Evolutionary conservation across 2,797 vertebrate species (phyloP).

Genomic region (Gallinago nigripennis): DNA sequence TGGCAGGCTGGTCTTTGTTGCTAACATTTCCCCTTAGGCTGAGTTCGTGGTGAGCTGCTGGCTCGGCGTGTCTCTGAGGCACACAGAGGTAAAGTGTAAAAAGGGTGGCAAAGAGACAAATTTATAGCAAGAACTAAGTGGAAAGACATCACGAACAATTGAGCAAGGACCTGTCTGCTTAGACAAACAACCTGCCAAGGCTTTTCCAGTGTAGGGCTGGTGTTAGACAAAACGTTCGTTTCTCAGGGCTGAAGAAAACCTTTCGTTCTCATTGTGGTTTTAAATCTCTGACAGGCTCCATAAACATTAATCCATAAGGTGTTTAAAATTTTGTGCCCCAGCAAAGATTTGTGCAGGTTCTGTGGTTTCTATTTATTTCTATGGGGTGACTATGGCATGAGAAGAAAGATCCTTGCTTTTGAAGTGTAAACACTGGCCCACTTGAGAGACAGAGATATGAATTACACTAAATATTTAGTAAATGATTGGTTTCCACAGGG

Average conservation of each 20-base stretch:
- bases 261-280: constrained; percentile 27
- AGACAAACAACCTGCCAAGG: constrained; percentile 36
- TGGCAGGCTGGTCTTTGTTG: constrained; percentile 33
- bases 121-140: constrained; percentile 27
- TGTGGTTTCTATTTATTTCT: constrained; percentile 38
- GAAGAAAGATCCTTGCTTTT: constrained; percentile 35
- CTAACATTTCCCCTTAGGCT: constrained; percentile 4
- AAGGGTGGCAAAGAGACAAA: constrained; percentile 11
- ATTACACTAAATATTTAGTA: constrained; percentile 57
- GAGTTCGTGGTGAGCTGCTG: constrained; percentile 18
- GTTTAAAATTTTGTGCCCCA: constrained; percentile 20
- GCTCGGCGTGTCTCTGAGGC: background rate
- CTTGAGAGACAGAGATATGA: constrained; percentile 21
- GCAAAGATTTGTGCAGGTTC: constrained; percentile 46
- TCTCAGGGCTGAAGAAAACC: constrained; percentile 35
- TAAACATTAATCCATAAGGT: constrained; percentile 40
- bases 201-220: background rate
- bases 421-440: constrained; percentile 19
- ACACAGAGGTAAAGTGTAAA: background rate
- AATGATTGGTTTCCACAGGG: constrained; percentile 47
- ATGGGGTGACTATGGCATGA: background rate
- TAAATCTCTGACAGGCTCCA: constrained; percentile 44
- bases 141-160: background rate
- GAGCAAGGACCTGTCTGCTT: background rate
- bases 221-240: background rate